Base-by-base conservation (phyloP, 2,888 invertebrate genomes). In the Eupithecia tripunctaria region DNA sequence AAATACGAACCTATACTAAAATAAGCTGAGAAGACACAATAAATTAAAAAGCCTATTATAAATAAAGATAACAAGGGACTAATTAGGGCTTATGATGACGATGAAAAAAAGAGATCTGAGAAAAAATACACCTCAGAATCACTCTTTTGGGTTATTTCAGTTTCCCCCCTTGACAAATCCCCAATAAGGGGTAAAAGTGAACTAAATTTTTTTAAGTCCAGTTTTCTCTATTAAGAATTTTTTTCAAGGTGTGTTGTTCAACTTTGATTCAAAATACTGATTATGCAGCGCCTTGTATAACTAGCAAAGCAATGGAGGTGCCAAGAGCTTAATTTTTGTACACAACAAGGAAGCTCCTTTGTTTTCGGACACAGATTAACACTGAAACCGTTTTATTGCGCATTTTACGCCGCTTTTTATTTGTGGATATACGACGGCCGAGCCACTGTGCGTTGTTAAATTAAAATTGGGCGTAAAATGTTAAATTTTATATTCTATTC, bases 341-440 rank as follows among this genome's bases (percentile, higher is more conserved):
- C 69, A 56, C 67, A 71, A 66, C 62, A 63, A 36, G 32, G 25
- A 69, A 67, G 67, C 67, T 63, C 63, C 69, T 74, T 74, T 74
- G 71, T 71, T 74, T 74, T 71, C 43, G 69, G 69, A 71, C 74
- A 71, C 66, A 74, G 69, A 71, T 74, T 62, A 68, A 69, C 73
- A 68, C 47, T 71, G 74, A 74, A 68, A 71, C 68, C 74, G 60
- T 74, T 74, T 74, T 71, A 74, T 74, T 68, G 56, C 68, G 47
- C 41, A 21, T 74, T 73, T 71, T 67, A 68, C 38, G 43, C 15
- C 25, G 65, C 51, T 68, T 74, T 64, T 71, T 74, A 56, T 71
- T 69, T 71, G 41, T 8, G 25, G 71, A 68, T 38, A 67, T 73
- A 69, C 69, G 62, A 41, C 69, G 51, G 43, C 21, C 21, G 69